Evolutionary conservation across 2,888 invertebrate species (phyloP).

Genomic region (Tuta absoluta): DNA sequence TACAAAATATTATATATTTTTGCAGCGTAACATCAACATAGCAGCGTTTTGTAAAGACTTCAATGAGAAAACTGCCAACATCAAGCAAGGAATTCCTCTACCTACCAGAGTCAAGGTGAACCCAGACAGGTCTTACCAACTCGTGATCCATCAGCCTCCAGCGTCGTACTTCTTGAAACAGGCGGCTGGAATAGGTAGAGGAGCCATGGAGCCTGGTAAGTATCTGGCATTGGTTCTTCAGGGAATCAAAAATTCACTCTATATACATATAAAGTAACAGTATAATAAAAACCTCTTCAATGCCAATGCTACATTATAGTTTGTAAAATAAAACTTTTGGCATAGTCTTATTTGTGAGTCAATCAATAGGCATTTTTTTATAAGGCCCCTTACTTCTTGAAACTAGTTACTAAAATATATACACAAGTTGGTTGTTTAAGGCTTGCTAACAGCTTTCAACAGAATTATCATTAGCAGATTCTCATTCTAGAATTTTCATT

Average conservation of each 20-base stretch:
- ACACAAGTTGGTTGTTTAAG: too few relatives aligned
- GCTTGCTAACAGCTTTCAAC: not conserved
- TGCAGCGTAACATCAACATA: conserved; percentile 96
- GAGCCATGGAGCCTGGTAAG: conserved; percentile 84
- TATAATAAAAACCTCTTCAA: too few relatives aligned
- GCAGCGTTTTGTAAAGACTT: conserved; percentile 98
- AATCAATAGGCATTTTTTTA: too few relatives aligned
- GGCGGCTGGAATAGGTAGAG: conserved; percentile 95
- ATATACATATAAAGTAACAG: too few relatives aligned
- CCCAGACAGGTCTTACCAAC: conserved; percentile 91
- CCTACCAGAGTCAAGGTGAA: conserved; percentile 91
- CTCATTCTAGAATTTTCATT: conserved; percentile 30
- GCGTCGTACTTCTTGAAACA: conserved; percentile 93
- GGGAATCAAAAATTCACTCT: too few relatives aligned
- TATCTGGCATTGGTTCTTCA: not conserved
- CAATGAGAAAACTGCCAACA: conserved; percentile 93
- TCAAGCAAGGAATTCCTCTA: conserved; percentile 94
- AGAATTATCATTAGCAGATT: not conserved
- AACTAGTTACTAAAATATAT: too few relatives aligned
- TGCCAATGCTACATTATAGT: too few relatives aligned
- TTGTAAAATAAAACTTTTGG: too few relatives aligned
- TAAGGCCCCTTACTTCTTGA: too few relatives aligned
- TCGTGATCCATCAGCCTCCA: conserved; percentile 94
- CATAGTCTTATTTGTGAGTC: too few relatives aligned
- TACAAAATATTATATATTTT: conserved; percentile 39